Conservation (phyloP, 2,113 vertebrate species). For the Perca schrenkii region DNA sequence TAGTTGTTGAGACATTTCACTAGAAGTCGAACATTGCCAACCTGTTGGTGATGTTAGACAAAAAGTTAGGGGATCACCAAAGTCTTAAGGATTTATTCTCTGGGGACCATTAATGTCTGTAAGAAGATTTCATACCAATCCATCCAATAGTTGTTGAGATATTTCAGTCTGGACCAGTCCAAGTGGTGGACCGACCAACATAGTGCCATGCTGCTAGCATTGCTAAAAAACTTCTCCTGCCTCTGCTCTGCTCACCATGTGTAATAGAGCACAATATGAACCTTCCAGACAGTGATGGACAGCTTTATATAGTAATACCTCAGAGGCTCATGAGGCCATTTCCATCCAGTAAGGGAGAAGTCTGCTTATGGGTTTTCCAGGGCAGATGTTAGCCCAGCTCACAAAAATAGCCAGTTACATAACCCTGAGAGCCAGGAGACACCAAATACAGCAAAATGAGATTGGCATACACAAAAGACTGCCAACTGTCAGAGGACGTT, state of each 20-base stretch:
- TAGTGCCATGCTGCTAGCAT: background rate
- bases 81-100: no score
- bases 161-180: background rate
- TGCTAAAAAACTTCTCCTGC: background rate
- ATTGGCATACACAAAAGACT: conserved; percentile 20
- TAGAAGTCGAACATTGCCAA: no score
- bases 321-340: conserved; percentile 46
- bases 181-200: background rate
- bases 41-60: no score
- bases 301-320: conserved; percentile 44
- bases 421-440: conserved; percentile 37
- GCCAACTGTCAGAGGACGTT: conserved; percentile 27
- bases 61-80: no score
- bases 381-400: conserved; percentile 48
- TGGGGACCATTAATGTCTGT: no score
- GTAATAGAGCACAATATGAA: conserved; percentile 12
- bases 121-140: background rate
- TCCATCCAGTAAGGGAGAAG: conserved; percentile 51
- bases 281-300: conserved; percentile 38
- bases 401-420: conserved; percentile 44
- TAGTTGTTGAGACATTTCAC: background rate
- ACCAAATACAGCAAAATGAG: conserved; percentile 31
- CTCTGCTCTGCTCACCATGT: background rate
- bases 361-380: conserved; percentile 52
- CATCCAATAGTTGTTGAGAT: background rate